These are phyloP conservation scores for Atrina japonica DNA, from an alignment of 2,888 invertebrate genomes.

Conservation along the genomic window DNA sequence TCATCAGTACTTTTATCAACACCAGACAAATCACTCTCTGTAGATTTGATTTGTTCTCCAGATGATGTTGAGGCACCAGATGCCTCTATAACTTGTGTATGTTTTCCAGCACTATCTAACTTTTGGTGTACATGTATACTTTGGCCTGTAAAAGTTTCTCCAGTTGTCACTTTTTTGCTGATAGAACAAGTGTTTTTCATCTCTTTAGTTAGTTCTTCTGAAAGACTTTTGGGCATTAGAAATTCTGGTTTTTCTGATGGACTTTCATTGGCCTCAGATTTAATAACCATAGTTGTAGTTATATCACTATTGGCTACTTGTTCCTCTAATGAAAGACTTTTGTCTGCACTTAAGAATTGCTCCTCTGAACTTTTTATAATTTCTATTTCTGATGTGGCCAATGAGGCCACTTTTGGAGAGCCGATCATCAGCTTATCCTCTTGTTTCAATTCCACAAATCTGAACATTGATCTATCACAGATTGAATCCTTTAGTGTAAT, in stretches of 20 bases:
- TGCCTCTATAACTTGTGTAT: conserved; percentile 19
- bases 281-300: conserved; percentile 52
- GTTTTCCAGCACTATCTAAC: conserved; percentile 22
- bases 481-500: conserved; percentile 15
- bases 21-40: conserved; percentile 41
- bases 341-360: conserved; percentile 55
- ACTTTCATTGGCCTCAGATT: conserved; percentile 51
- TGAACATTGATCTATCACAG: conserved; percentile 23
- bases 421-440: conserved; percentile 1
- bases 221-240: conserved; percentile 67
- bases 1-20: conserved; percentile 38
- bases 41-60: conserved; percentile 43
- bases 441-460: conserved; percentile 12
- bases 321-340: conserved; percentile 63
- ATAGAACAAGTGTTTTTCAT: conserved; percentile 49
- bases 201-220: conserved; percentile 67
- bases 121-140: conserved; percentile 22
- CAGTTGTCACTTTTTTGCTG: conserved; percentile 13
- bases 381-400: conserved; percentile 53
- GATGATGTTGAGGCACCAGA: conserved; percentile 36
- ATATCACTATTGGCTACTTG: conserved; percentile 61
- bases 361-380: conserved; percentile 50
- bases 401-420: conserved; percentile 24
- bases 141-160: conserved; percentile 17
- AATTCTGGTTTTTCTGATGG: conserved; percentile 61